Percentiles rank a stretch among this genome's conserved stretches.
phyloP scores from a whole-genome alignment of 2,797 vertebrate species.

The Perodicticus potto region DNA sequence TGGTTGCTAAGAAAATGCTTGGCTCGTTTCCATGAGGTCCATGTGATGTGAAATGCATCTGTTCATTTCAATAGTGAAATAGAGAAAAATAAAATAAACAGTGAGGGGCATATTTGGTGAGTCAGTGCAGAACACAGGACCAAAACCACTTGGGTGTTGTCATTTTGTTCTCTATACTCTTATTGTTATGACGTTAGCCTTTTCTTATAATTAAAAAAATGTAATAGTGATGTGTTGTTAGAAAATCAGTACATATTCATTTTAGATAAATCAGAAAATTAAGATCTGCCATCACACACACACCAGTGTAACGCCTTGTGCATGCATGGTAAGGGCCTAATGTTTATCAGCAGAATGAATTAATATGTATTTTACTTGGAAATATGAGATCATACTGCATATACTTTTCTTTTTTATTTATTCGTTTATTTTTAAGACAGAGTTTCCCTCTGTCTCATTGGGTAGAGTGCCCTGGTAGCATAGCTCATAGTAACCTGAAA shows the following conservation, averaged over 20 bases:
- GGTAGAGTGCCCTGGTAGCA: too few relatives aligned
- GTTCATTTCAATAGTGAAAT: constrained; percentile 83
- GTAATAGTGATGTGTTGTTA: constrained; percentile 15
- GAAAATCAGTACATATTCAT: constrained; percentile 3
- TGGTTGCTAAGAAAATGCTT: constrained; percentile 90
- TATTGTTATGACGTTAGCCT: constrained; percentile 59
- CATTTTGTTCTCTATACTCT: constrained; percentile 63
- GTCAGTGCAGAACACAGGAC: constrained; percentile 63
- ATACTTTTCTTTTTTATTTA: background rate
- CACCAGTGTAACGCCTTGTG: background rate
- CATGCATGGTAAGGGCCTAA: background rate
- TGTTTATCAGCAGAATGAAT: constrained; percentile 48
- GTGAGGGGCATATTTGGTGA: constrained; percentile 79
- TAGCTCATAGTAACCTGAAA: too few relatives aligned
- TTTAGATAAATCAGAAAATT: constrained; percentile 32
- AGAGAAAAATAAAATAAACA: constrained; percentile 69
- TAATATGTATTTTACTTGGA: constrained; percentile 41
- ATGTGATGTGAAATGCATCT: constrained; percentile 85
- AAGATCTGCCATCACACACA: background rate
- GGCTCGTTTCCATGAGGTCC: constrained; percentile 85
- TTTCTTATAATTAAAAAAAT: constrained; percentile 63
- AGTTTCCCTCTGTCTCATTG: too few relatives aligned
- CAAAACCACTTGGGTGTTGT: constrained; percentile 76
- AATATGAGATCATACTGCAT: background rate
- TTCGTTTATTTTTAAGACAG: too few relatives aligned